Percentiles rank a stretch among this genome's conserved stretches.
Evolutionary conservation across 2,888 invertebrate species (phyloP).

Genomic region (Pediacus dermestoides): DNA sequence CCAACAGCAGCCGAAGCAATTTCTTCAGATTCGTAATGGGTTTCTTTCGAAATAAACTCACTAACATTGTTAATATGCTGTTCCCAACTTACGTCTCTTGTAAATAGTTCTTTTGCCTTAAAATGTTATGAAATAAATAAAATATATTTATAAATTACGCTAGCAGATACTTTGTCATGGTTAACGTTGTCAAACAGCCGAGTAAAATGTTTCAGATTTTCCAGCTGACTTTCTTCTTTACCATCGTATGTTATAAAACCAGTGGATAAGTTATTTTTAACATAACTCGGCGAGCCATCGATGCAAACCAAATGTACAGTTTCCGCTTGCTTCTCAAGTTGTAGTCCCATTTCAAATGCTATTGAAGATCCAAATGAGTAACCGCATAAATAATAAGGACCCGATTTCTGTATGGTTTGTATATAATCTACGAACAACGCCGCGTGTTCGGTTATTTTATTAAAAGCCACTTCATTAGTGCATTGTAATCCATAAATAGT

Average conservation of each 20-base stretch:
- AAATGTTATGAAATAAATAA: slow-evolving; percentile 7
- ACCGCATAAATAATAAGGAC: slow-evolving; percentile 26
- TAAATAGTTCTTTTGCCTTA: slow-evolving; percentile 14
- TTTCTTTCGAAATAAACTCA: slow-evolving; percentile 18
- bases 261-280: slow-evolving; percentile 16
- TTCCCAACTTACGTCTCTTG: slow-evolving; percentile 8
- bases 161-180: slow-evolving; percentile 15
- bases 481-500: slow-evolving; percentile 25
- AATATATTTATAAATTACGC: background rate
- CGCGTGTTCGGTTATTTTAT: slow-evolving; percentile 18
- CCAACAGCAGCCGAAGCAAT: slow-evolving; percentile 15
- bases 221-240: too few species aligned
- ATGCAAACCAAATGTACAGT: slow-evolving; percentile 18
- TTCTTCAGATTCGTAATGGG: slow-evolving; percentile 12
- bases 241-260: too few species aligned
- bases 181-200: slow-evolving; percentile 14
- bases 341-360: slow-evolving; percentile 22
- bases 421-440: slow-evolving; percentile 15
- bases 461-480: slow-evolving; percentile 13
- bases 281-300: slow-evolving; percentile 23
- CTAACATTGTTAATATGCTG: slow-evolving; percentile 13
- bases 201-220: slow-evolving; percentile 16
- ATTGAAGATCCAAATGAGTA: slow-evolving; percentile 26
- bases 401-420: slow-evolving; percentile 18
- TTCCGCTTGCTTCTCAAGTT: slow-evolving; percentile 22